A percentile compares a stretch with the other conserved stretches of the same genome.
phyloP scores from a whole-genome alignment of 2,888 invertebrate species.

The Pandemis corylana region DNA sequence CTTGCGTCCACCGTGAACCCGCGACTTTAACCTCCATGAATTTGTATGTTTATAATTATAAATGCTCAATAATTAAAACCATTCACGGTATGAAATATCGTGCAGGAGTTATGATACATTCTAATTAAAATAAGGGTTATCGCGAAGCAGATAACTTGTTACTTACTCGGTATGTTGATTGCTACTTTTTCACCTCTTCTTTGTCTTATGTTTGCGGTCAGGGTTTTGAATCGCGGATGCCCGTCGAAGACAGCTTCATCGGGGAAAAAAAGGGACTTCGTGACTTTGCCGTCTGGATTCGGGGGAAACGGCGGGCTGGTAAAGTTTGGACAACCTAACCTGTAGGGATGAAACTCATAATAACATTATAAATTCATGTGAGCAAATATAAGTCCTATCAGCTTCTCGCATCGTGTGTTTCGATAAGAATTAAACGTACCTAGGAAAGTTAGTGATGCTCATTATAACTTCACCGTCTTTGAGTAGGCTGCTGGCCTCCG shows the following conservation, averaged over 20 bases:
- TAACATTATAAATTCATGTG: background rate
- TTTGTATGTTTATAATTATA: background rate
- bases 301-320: conserved; percentile 89
- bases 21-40: no score
- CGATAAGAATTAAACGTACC: conserved; percentile 78
- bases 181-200: conserved; percentile 97
- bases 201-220: conserved; percentile 96
- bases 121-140: conserved; percentile 13
- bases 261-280: conserved; percentile 95
- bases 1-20: no score
- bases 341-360: conserved; percentile 61
- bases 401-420: background rate
- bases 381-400: background rate
- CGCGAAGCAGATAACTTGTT: background rate
- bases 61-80: background rate
- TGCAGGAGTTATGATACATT: conserved; percentile 23
- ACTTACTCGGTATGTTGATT: conserved; percentile 96
- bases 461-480: conserved; percentile 92
- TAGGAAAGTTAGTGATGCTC: conserved; percentile 97
- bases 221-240: conserved; percentile 97
- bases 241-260: conserved; percentile 97
- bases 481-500: conserved; percentile 92
- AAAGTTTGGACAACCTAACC: conserved; percentile 95
- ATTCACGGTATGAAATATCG: background rate
- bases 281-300: conserved; percentile 89